Conservation (phyloP, 2,797 vertebrate species). For the Monodelphis domestica region DNA sequence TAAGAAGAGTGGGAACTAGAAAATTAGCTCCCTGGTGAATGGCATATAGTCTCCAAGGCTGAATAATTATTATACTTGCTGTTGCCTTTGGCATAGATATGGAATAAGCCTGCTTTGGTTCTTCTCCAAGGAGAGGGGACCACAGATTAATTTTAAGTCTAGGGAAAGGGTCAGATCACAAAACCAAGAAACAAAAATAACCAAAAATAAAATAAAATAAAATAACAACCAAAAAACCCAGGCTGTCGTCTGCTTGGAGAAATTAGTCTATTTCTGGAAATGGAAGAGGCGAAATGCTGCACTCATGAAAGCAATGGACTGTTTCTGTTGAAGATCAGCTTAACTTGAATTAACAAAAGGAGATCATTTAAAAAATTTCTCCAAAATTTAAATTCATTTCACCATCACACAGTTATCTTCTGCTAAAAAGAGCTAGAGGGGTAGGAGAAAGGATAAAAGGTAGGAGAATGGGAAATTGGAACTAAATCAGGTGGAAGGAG, state of each 20-base stretch:
- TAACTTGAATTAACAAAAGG: background rate
- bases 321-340: background rate
- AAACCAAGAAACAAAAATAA: slow-evolving; percentile 9
- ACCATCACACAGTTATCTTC: background rate
- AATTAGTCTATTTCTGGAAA: background rate
- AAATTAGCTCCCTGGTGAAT: slow-evolving; percentile 11
- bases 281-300: background rate
- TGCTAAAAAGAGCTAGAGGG: background rate
- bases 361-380: background rate
- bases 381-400: background rate
- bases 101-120: background rate
- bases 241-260: background rate
- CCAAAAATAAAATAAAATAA: background rate
- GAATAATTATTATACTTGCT: background rate
- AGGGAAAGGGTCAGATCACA: slow-evolving; percentile 7
- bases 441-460: slow-evolving; percentile 1
- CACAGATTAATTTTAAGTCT: slow-evolving; percentile 21
- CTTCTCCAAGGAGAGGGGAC: background rate
- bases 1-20: background rate
- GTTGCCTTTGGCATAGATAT: slow-evolving; percentile 1
- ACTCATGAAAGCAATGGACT: background rate
- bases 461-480: background rate
- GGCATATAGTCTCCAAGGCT: background rate
- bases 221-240: too few relatives aligned
- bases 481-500: background rate